A percentile compares a stretch with the other conserved stretches of the same genome.
phyloP scores from a whole-genome alignment of 2,113 vertebrate genomes.

The Apaloderma vittatum region DNA sequence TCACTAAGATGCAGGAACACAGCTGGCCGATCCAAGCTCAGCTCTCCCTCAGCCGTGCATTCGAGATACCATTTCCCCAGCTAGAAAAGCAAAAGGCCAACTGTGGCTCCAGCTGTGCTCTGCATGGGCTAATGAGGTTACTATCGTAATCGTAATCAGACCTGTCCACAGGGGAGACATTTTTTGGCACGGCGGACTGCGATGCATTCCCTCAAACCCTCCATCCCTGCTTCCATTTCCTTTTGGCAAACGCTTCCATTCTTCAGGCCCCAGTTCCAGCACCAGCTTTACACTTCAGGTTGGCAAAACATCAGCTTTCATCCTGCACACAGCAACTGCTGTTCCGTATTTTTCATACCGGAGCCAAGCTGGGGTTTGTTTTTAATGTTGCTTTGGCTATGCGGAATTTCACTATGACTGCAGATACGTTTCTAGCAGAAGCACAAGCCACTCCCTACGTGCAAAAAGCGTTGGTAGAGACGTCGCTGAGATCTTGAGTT shows the following conservation, averaged over 20 bases:
- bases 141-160: slow-evolving; percentile 46
- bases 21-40: neutral
- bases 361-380: slow-evolving; percentile 60
- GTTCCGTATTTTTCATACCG: neutral
- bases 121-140: slow-evolving; percentile 16
- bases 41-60: neutral
- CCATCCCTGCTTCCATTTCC: slow-evolving; percentile 71
- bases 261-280: slow-evolving; percentile 65
- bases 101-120: slow-evolving; percentile 41
- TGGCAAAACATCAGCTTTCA: slow-evolving; percentile 71
- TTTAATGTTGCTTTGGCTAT: slow-evolving; percentile 62
- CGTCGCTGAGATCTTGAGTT: neutral
- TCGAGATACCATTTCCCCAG: neutral
- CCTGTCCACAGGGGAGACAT: slow-evolving; percentile 54
- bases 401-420: slow-evolving; percentile 65
- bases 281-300: slow-evolving; percentile 72
- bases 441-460: neutral
- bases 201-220: slow-evolving; percentile 68
- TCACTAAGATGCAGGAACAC: neutral
- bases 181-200: neutral
- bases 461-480: neutral
- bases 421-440: slow-evolving; percentile 19
- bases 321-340: slow-evolving; percentile 66
- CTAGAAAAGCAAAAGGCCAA: neutral
- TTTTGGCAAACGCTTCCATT: slow-evolving; percentile 69